phyloP scores from a whole-genome alignment of 1,140 invertebrate species.

The Popillia japonica region DNA sequence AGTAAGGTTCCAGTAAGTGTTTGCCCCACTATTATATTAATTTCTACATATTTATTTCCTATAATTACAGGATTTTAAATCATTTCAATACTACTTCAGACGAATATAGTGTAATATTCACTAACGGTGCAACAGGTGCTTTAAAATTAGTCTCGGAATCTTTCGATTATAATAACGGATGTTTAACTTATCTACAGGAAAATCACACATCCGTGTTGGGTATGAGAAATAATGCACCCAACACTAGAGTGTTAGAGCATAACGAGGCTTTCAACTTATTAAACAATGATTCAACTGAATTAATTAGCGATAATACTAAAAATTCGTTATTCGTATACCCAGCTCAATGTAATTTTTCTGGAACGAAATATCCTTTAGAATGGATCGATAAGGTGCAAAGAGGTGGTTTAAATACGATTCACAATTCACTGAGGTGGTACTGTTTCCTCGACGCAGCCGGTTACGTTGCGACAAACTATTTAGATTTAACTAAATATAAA shows the following conservation, averaged over 20 bases:
- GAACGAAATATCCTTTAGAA: conserved; percentile 83
- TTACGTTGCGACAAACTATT: conserved; percentile 78
- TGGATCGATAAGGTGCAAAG: conserved; percentile 75
- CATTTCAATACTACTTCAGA: conserved; percentile 84
- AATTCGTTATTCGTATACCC: conserved; percentile 86
- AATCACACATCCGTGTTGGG: conserved; percentile 96
- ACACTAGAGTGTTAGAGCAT: conserved; percentile 52
- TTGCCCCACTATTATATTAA: neutral
- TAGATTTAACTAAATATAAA: conserved; percentile 76
- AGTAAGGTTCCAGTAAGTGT: conserved; percentile 75
- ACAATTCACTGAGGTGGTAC: conserved; percentile 72
- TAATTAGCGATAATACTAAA: conserved; percentile 9
- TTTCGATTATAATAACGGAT: conserved; percentile 66
- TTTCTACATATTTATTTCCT: neutral
- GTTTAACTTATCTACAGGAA: conserved; percentile 85
- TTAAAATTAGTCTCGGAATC: conserved; percentile 85
- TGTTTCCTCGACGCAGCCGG: conserved; percentile 88
- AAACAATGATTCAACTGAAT: conserved; percentile 41
- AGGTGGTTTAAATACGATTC: conserved; percentile 65
- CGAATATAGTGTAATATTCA: conserved; percentile 90
- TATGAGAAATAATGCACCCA: conserved; percentile 70
- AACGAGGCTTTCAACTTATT: conserved; percentile 54
- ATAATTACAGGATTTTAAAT: conserved; percentile 70
- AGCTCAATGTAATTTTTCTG: conserved; percentile 95
- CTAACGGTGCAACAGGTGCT: conserved; percentile 85